Evolutionary conservation across 2,888 invertebrate species (phyloP).

Genomic region (Drosophila algonquin): DNA sequence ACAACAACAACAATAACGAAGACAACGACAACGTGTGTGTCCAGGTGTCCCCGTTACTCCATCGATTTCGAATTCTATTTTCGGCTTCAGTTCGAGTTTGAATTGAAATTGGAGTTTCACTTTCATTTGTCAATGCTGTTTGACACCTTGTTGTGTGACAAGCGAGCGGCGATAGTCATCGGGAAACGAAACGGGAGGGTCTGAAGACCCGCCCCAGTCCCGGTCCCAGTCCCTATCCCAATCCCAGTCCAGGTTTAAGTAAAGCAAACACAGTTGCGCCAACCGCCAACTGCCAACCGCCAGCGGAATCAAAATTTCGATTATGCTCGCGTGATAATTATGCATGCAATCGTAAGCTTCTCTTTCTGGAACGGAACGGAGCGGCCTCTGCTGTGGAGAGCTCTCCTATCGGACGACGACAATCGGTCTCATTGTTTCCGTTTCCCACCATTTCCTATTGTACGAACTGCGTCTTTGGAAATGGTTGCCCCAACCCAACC

Average conservation of each 20-base stretch:
- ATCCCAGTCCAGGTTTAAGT: background rate
- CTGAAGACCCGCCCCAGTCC: conserved; percentile 2
- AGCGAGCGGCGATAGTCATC: conserved; percentile 62
- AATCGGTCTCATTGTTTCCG: conserved; percentile 82
- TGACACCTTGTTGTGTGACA: conserved; percentile 76
- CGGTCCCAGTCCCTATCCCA: background rate
- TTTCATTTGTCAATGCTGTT: conserved; percentile 79
- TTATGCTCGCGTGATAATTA: conserved; percentile 74
- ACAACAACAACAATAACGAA: conserved; percentile 4
- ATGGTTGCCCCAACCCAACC: conserved; percentile 13
- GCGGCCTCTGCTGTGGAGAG: conserved; percentile 19
- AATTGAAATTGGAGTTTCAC: conserved; percentile 62
- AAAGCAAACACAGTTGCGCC: conserved; percentile 67
- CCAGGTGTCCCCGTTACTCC: conserved; percentile 57
- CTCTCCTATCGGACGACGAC: conserved; percentile 73
- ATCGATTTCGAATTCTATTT: conserved; percentile 21
- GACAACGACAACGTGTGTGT: conserved; percentile 52
- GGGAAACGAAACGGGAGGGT: background rate
- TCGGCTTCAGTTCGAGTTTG: background rate
- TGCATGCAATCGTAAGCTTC: conserved; percentile 56
- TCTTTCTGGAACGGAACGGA: conserved; percentile 15
- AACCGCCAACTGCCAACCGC: background rate
- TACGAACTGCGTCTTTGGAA: conserved; percentile 69
- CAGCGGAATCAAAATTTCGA: conserved; percentile 51
- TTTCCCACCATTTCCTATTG: conserved; percentile 69